Evolutionary conservation across 2,113 vertebrate species (phyloP), one percentile per base, ranked within the genome.

Genomic region (Charina bottae): DNA sequence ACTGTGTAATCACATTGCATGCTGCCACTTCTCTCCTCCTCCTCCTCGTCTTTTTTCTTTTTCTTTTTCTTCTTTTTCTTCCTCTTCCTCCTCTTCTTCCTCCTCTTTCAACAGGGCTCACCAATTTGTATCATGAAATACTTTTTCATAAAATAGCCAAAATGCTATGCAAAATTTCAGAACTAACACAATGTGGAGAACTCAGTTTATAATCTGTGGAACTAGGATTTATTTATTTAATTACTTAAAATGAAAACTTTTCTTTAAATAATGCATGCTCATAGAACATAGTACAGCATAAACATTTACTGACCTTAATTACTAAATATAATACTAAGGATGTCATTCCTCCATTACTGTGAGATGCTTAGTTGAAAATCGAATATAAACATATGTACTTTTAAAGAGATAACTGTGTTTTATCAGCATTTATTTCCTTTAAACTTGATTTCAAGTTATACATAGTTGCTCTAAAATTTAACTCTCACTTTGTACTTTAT

Each of bases 401-500:
- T 9, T 24, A 60, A 83, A 93, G 0, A 93, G 37, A 2, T 91
- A 94, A 92, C 54, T 90, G 26, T 62, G 21, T 88, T 59, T 2
- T 85, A 21, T 88, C n/a, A 92, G 33, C 83, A 83, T 4, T 26
- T 3, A 4, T 72, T 94, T 94, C 92, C 58, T 24, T 87, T 19
- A 94, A 94, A 72, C 0, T 93, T 95, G 93, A 68, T 93, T 94
- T 95, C 5, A 53, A 88, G 2, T 85, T 94, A 83, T 72, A 90
- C 84, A 42, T 0, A 84, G 60, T 93, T 93, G 3, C 56, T 92
- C 9, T 85, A 53, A 95, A 95, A 93, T 84, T 59, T 93, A 90
- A 90, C 78, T 60, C 54, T 88, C 93, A 10, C 93, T 95, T 96
- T 96, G 91, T 28, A 92, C 87, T 86, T 93, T 93, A 93, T 92